Evolutionary conservation across 2,888 invertebrate species (phyloP), one percentile per base, ranked within the genome.

Genomic region (Stenichneumon culpator): DNA sequence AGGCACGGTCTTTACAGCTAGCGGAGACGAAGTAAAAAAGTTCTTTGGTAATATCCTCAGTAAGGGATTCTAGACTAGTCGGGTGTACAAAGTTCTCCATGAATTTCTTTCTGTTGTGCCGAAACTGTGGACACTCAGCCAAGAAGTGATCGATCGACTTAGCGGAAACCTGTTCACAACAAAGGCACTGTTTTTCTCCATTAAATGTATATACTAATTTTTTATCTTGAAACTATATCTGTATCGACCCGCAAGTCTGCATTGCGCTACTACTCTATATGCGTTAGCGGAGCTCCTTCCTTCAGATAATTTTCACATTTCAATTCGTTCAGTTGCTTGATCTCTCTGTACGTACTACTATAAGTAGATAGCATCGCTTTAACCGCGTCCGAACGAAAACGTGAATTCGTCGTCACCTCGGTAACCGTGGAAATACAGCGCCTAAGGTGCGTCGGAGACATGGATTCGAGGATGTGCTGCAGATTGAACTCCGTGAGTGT

Each of bases 301-400:
- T 52, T 52, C n/a, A 52, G 19, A n/a, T 70, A 70, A 4, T 32
- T 25, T 25, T 25, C 25, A 25, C 25, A 25, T 25, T 25, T 25
- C 25, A 25, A 25, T 25, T 25, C 25, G 25, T 25, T 25, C 25
- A 25, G 25, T 25, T 25, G 25, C 25, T 25, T 25, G 25, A 25
- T 25, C 25, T 70, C 28, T 28, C n/a, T 28, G 22, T 52, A 69
- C 14, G 50, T n/a, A 25, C 3, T 28, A 28, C 68, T 68, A 14
- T 50, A 50, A 0, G 68, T 36, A 16, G 68, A 68, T 16, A 25
- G 68, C 9, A 47, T 22, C 9, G 44, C 50, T 69, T 50, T 69
- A 32, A 69, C 69, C n/a, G 52, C 70, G 28, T 70, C 36, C 2
- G 32, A 32, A 7, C 32, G 52, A 25, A 52, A 70, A 11, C 52